Evolutionary conservation across 1,140 invertebrate species (phyloP), one percentile per base, ranked within the genome.

Genomic region (Lineus longissimus): DNA sequence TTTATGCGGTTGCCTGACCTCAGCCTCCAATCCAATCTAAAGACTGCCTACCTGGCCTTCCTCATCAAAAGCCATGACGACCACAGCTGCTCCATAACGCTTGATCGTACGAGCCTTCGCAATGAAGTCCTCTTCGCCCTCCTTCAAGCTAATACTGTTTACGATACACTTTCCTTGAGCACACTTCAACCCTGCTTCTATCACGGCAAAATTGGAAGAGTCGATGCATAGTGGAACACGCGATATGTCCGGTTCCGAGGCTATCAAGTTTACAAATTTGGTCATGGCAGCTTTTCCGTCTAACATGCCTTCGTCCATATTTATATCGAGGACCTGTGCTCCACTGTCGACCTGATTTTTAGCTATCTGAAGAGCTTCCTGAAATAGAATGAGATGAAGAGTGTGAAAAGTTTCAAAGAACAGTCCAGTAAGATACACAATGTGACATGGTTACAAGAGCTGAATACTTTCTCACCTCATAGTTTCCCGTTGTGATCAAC

Each of bases 261-360:
- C 73, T 59, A 88, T 84, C 13, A 87, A 74, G 71, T 87, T 87
- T 1, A 87, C 75, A 79, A 88, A 88, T 41, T 82, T 84, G 6
- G 81, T 76, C 86, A 88, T 88, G 2, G 84, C 85, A 2, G 74
- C 70, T 31, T 80, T 73, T 2, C 86, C 85, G 74, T 88, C 86
- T 40, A 88, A 74, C 82, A 88, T 84, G 17, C 86, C 87, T 73
- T 88, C 87, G 73, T 88, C 87, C 85, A 88, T 86, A 70, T 88
- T 88, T 31, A 88, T 84, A 73, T 88, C 87, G 29, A 88, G 61
- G 33, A 88, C 75, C 76, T 88, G 86, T 1, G 87, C 87, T 54
- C 87, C 87, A 75, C 84, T 86, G 71, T 87, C 87, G 15, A 88
- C 87, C 75, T 88, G 86, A 13, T 68, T 41, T 70, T 86, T 86